These are phyloP conservation scores for Petrocephalus microphthalmus DNA, from an alignment of 2,113 vertebrate genomes.

Conservation along the genomic window DNA sequence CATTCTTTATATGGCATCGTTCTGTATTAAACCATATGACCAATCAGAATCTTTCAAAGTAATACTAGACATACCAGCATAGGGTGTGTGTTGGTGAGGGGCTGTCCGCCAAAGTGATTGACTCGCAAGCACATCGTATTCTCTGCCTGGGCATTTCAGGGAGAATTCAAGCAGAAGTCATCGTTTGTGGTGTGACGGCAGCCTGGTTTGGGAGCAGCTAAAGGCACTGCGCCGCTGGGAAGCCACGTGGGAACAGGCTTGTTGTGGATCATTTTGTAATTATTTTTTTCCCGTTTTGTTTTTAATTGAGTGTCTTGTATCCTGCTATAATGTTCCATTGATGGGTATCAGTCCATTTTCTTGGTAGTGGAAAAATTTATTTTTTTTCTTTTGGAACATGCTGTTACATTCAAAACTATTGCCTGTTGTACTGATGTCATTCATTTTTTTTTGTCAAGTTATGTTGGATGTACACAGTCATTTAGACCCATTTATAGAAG, in stretches of 20 bases:
- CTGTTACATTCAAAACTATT: background rate
- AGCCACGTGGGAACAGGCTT: background rate
- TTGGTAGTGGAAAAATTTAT: background rate
- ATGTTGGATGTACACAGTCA: background rate
- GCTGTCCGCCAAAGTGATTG: background rate
- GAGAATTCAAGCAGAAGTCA: conserved; percentile 66
- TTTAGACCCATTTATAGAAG: background rate
- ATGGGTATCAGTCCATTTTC: background rate
- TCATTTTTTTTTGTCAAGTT: background rate
- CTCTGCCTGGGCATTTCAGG: conserved; percentile 43
- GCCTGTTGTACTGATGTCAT: background rate
- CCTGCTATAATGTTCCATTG: background rate
- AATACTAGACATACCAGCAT: background rate
- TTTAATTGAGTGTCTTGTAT: background rate
- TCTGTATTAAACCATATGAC: background rate
- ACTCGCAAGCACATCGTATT: background rate
- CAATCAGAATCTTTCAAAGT: background rate
- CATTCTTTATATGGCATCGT: background rate
- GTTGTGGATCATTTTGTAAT: background rate
- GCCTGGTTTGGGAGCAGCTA: background rate
- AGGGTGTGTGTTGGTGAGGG: background rate
- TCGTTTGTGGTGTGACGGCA: conserved; percentile 59
- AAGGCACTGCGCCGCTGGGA: background rate
- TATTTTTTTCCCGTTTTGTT: background rate
- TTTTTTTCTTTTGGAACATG: background rate